Base-by-base conservation (phyloP, 2,113 vertebrate genomes). In the Dascyllus trimaculatus region DNA sequence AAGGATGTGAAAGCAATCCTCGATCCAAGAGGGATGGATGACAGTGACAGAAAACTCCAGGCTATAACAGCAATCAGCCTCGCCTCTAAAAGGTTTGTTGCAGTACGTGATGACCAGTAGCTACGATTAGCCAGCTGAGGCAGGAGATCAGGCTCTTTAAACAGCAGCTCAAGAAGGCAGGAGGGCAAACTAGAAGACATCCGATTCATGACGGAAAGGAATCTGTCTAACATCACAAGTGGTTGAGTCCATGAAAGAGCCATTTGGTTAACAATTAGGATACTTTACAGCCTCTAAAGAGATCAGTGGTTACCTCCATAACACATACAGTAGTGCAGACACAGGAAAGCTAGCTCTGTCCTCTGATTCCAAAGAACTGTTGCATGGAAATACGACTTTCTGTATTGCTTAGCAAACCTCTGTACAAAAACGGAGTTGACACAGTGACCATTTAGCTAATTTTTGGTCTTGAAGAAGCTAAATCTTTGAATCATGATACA, bases 41-140 rank as follows among this genome's bases (percentile, higher is more conserved):
- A 82, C 75, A 64, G 38, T 53, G 60, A 52, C 49, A 52, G 60
- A 81, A 78, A 81, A 79, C 77, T 78, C 63, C 49, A 85, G 80
- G 82, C 81, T 68, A 68, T 59, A 73, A 80, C 54, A 38, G 74
- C 56, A 87, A 81, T 71, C 4, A n/a, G 80, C 45, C 63, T 43
- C 51, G 29, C 81, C 70, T 58, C 63, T 72, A 29, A 66, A 87
- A 51, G 69, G 74, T 76, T 88, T 57, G 49, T 65, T 75, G 17
- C 57, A 32, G 54, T 72, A 53, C 10, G 40, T 65, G 71, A 84
- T 77, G 78, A 87, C 75, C 80, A 51, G 67, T 66, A 75, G 71
- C 43, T 64, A 63, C 59, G 76, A 85, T 85, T 79, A 77, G 57
- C 43, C 65, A 52, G 58, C 75, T 78, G 61, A 84, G 53, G 68